Conservation (phyloP, 2,113 vertebrate genomes). For the Asarcornis scutulata region DNA sequence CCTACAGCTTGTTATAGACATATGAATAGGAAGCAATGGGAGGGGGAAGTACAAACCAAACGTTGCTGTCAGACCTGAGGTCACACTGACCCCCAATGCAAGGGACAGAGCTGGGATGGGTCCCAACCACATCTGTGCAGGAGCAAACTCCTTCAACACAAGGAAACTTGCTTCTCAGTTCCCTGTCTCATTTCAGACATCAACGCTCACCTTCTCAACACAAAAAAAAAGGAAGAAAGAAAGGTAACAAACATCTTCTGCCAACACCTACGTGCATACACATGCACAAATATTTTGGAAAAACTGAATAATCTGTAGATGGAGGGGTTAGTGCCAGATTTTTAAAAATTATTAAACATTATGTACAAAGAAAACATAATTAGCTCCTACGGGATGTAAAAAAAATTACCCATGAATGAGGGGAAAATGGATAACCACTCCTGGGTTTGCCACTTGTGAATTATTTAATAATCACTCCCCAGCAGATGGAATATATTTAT, state of each 20-base stretch:
- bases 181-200: neutral
- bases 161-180: neutral
- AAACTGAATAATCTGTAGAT: neutral
- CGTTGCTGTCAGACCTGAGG: neutral
- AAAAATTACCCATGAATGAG: constrained; percentile 50
- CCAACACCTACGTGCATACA: neutral
- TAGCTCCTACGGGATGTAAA: constrained; percentile 37
- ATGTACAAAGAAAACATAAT: constrained; percentile 58
- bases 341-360: constrained; percentile 50
- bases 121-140: neutral
- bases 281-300: neutral
- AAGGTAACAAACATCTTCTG: constrained; percentile 1
- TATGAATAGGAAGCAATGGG: too few relatives aligned
- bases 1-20: neutral
- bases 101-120: neutral
- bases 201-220: neutral
- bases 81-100: neutral
- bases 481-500: constrained; percentile 66
- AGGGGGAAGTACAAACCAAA: neutral
- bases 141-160: neutral
- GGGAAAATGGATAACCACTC: constrained; percentile 57
- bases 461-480: constrained; percentile 73
- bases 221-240: neutral
- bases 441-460: constrained; percentile 55
- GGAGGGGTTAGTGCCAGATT: constrained; percentile 7